A percentile compares a stretch with the other conserved stretches of the same genome.
phyloP scores from a whole-genome alignment of 2,113 vertebrate genomes.

The Gymnobelideus leadbeateri region DNA sequence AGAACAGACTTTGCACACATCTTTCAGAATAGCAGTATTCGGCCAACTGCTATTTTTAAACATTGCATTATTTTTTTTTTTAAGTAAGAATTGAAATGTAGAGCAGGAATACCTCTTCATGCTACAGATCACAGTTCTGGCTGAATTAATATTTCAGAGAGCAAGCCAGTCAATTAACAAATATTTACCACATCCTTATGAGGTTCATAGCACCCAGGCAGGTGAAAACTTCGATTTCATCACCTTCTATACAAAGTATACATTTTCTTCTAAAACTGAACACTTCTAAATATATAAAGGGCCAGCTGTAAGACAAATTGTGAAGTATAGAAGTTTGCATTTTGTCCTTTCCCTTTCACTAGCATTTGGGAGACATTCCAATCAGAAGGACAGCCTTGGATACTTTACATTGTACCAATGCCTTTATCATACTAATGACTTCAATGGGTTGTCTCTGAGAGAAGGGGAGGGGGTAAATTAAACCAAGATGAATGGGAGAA shows the following conservation, averaged over 20 bases:
- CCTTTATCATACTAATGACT: neutral
- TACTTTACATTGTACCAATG: neutral
- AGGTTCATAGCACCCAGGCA: neutral
- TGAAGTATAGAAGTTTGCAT: neutral
- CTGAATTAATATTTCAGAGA: neutral
- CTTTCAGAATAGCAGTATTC: neutral
- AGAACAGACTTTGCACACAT: conserved; percentile 21
- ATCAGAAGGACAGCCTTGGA: neutral
- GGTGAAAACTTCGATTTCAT: neutral
- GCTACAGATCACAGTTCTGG: neutral
- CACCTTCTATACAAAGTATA: neutral
- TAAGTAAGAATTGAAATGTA: conserved; percentile 8
- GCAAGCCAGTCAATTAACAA: neutral
- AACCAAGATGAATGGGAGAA: neutral
- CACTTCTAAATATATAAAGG: neutral
- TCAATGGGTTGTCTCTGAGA: neutral
- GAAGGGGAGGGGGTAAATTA: neutral
- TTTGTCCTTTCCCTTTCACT: neutral
- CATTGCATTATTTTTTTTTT: conserved; percentile 29
- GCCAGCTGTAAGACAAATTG: neutral
- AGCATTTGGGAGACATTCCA: neutral
- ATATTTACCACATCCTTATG: neutral
- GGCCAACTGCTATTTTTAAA: conserved; percentile 69
- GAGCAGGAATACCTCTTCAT: neutral
- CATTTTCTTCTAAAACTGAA: fast-evolving